Conservation (phyloP, 2,888 invertebrate species). For the Perizoma affinitatum region DNA sequence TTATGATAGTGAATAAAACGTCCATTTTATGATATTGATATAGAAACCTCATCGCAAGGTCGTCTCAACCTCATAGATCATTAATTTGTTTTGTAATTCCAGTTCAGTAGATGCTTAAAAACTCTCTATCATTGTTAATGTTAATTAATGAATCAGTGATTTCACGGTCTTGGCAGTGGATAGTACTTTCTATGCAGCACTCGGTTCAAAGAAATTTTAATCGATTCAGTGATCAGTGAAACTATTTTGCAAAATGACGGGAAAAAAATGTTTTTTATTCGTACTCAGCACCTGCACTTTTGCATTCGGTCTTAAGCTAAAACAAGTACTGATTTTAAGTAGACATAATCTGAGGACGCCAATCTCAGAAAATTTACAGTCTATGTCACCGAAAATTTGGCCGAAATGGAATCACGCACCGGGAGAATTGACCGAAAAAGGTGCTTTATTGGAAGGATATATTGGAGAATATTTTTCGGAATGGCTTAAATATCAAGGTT, state of each 20-base stretch:
- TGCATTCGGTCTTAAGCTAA: conserved; percentile 20
- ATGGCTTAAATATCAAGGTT: conserved; percentile 55
- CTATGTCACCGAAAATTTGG: conserved; percentile 55
- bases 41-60: too few relatives aligned
- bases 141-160: conserved; percentile 32
- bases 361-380: conserved; percentile 47
- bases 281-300: conserved; percentile 2
- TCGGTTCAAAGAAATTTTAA: too few relatives aligned
- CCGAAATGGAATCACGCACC: conserved; percentile 53
- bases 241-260: conserved; percentile 17
- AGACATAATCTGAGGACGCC: conserved; percentile 68
- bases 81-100: too few relatives aligned
- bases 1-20: too few relatives aligned
- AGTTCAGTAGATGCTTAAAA: too few relatives aligned
- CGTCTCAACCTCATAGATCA: too few relatives aligned
- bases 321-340: conserved; percentile 63
- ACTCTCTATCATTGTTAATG: conserved; percentile 1
- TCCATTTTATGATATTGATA: too few relatives aligned
- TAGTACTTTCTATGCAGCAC: background rate
- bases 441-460: conserved; percentile 58
- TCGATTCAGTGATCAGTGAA: too few relatives aligned
- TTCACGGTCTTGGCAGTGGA: background rate
- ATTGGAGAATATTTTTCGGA: conserved; percentile 63
- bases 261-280: conserved; percentile 14
- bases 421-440: conserved; percentile 64